Percentiles rank a stretch among this genome's conserved stretches.
These are phyloP conservation scores for Nasonia longicornis DNA, from an alignment of 1,140 invertebrate genomes.

Conservation along the genomic window DNA sequence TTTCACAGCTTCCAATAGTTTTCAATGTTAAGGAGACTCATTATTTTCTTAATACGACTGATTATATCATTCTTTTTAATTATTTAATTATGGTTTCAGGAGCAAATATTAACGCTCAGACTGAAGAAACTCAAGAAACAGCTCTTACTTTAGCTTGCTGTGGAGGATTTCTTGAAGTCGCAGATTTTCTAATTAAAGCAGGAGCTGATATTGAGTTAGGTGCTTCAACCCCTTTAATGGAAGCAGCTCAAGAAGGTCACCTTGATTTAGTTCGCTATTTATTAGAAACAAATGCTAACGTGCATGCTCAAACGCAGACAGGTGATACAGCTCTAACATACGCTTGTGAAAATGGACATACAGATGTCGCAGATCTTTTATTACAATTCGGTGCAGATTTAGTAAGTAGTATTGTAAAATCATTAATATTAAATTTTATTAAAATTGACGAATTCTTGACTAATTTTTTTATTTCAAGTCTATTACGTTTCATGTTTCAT, in stretches of 20 bases:
- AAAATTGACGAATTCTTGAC: no score
- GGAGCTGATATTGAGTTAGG: conserved; percentile 96
- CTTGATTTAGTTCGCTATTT: conserved; percentile 92
- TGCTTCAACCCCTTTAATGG: conserved; percentile 97
- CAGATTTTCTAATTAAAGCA: conserved; percentile 94
- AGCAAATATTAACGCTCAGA: conserved; percentile 97
- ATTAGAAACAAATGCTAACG: conserved; percentile 87
- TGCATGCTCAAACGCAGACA: conserved; percentile 93
- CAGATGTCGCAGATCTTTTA: conserved; percentile 91
- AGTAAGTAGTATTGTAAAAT: conserved; percentile 60
- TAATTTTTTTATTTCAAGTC: no score
- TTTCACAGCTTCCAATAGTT: no score
- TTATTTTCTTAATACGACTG: no score
- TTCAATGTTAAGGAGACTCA: no score
- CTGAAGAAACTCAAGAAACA: conserved; percentile 98
- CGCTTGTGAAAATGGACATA: conserved; percentile 96
- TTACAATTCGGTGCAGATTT: conserved; percentile 91
- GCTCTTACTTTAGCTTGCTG: conserved; percentile 97
- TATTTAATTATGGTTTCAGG: conserved; percentile 66
- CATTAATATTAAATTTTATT: no score
- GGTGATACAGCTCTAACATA: conserved; percentile 97
- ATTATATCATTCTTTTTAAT: no score
- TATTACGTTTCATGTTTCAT: no score
- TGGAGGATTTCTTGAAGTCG: conserved; percentile 97
- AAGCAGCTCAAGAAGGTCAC: conserved; percentile 97